Conservation (phyloP, 2,797 vertebrate genomes). For the Anomalospiza imberbis region DNA sequence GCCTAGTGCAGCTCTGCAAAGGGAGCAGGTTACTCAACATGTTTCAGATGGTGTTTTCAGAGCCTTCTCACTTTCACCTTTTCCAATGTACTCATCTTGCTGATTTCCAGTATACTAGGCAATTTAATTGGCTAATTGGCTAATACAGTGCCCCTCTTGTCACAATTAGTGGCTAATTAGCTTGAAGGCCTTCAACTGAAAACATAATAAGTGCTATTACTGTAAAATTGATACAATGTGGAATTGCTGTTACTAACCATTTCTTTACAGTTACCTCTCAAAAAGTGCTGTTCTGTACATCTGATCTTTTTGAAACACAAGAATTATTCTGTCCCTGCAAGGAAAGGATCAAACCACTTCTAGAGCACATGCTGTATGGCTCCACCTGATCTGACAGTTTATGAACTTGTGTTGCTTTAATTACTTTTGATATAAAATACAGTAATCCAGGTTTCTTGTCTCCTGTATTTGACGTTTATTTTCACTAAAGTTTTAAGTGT, state of each 20-base stretch:
- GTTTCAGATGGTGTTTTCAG: constrained; percentile 42
- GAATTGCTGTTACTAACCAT: constrained; percentile 69
- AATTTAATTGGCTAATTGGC: constrained; percentile 66
- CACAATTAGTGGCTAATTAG: constrained; percentile 59
- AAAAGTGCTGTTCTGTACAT: constrained; percentile 57
- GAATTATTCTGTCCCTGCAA: constrained; percentile 10
- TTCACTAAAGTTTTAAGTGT: constrained; percentile 13
- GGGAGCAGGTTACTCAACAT: constrained; percentile 53
- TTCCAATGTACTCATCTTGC: constrained; percentile 69
- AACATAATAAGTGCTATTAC: constrained; percentile 43
- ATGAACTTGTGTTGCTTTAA: constrained; percentile 38
- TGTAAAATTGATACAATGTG: constrained; percentile 62
- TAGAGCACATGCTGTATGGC: background rate
- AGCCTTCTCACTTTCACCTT: constrained; percentile 71
- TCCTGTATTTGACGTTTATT: constrained; percentile 8
- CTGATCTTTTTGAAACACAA: constrained; percentile 45
- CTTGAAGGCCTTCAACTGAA: constrained; percentile 53
- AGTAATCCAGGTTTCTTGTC: constrained; percentile 29
- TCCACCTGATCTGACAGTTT: constrained; percentile 27
- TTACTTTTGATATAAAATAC: background rate
- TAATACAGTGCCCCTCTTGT: constrained; percentile 51
- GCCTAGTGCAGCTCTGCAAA: constrained; percentile 58
- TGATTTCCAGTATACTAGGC: constrained; percentile 52
- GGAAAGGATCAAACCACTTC: background rate
- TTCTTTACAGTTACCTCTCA: constrained; percentile 73